Conservation (phyloP, 2,888 invertebrate genomes). For the Eupithecia tripunctaria region DNA sequence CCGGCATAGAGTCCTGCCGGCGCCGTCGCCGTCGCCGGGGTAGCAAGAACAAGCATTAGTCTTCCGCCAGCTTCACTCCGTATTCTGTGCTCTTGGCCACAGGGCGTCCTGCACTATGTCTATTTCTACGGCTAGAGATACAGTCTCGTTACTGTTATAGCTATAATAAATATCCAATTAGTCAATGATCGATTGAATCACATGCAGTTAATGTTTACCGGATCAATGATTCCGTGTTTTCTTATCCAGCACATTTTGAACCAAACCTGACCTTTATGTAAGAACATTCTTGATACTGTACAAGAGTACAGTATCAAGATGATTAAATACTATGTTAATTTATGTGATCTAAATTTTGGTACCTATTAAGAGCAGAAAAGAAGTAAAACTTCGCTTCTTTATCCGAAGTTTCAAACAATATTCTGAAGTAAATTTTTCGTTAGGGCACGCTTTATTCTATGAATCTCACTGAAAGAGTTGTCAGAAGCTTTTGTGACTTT, state of each 20-base stretch:
- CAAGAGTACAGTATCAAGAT: neutral
- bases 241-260: slow-evolving; percentile 11
- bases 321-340: neutral
- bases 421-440: too few species aligned
- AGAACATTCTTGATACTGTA: neutral
- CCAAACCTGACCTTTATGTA: slow-evolving; percentile 8
- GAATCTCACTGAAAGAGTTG: too few species aligned
- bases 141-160: neutral
- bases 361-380: neutral
- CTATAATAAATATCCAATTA: neutral
- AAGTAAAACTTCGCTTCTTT: too few species aligned
- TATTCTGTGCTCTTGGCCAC: too few species aligned
- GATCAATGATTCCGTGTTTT: slow-evolving; percentile 19
- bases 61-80: too few species aligned
- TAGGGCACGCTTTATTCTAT: too few species aligned
- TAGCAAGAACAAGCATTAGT: neutral
- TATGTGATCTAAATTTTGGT: neutral
- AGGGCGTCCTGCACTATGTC: neutral
- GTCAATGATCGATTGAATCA: slow-evolving; percentile 6
- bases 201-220: neutral
- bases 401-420: too few species aligned
- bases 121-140: neutral
- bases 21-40: too few species aligned
- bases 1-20: too few species aligned
- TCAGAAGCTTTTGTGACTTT: too few species aligned